These are phyloP conservation scores for Timandra comae DNA, from an alignment of 2,888 invertebrate species.

Conservation along the genomic window DNA sequence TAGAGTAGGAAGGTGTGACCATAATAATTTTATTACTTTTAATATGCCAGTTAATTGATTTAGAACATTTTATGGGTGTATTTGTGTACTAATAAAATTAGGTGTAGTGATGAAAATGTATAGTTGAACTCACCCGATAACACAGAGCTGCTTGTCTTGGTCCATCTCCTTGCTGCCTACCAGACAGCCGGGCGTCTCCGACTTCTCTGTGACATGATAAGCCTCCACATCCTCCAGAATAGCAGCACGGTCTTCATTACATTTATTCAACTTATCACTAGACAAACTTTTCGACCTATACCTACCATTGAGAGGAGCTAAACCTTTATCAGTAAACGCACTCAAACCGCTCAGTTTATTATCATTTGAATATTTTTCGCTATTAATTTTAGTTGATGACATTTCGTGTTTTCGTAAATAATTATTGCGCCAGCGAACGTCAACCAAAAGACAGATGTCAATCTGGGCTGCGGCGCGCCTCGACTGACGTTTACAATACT, in stretches of 20 bases:
- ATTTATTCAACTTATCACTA: slow-evolving; percentile 69
- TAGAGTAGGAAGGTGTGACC: too few relatives aligned
- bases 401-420: slow-evolving; percentile 38
- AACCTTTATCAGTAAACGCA: slow-evolving; percentile 58
- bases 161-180: slow-evolving; percentile 51
- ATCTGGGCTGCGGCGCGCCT: slow-evolving; percentile 47
- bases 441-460: slow-evolving; percentile 45
- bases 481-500: slow-evolving; percentile 50
- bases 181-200: slow-evolving; percentile 65
- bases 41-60: too few relatives aligned
- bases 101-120: too few relatives aligned
- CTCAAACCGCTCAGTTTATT: slow-evolving; percentile 60
- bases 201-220: slow-evolving; percentile 54
- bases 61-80: too few relatives aligned
- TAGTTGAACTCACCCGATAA: slow-evolving; percentile 60
- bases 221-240: slow-evolving; percentile 66
- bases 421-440: slow-evolving; percentile 45
- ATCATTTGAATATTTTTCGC: slow-evolving; percentile 58
- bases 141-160: slow-evolving; percentile 33
- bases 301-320: slow-evolving; percentile 53
- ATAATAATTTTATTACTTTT: too few relatives aligned
- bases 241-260: slow-evolving; percentile 62
- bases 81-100: too few relatives aligned
- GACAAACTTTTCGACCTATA: slow-evolving; percentile 69
- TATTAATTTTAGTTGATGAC: slow-evolving; percentile 63